phyloP scores from a whole-genome alignment of 2,888 invertebrate species.

The Dryomyza anilis region DNA sequence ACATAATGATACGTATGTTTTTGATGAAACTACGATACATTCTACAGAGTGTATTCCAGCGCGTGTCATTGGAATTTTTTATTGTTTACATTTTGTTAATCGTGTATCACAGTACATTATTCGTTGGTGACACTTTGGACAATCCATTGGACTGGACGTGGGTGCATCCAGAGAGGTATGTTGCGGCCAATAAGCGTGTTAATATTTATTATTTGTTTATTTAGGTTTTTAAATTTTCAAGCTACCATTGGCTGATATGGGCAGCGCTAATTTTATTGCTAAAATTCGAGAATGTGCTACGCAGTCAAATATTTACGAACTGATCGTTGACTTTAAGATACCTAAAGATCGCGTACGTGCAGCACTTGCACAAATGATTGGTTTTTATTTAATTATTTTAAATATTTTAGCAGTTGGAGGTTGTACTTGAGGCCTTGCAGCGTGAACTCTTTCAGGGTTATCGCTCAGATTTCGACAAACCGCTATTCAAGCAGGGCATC shows the following conservation, averaged over 20 bases:
- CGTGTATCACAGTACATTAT: too few relatives aligned
- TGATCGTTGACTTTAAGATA: slow-evolving; percentile 65
- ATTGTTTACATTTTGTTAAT: too few relatives aligned
- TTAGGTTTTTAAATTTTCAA: slow-evolving; percentile 45
- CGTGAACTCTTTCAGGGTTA: slow-evolving; percentile 70
- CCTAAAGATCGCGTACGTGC: slow-evolving; percentile 66
- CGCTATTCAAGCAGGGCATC: slow-evolving; percentile 78
- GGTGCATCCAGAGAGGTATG: slow-evolving; percentile 93
- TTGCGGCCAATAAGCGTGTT: slow-evolving; percentile 67
- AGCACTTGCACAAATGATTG: too few relatives aligned
- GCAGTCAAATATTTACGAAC: slow-evolving; percentile 45
- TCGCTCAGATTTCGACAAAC: slow-evolving; percentile 70
- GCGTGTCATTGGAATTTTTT: too few relatives aligned
- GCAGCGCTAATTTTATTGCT: slow-evolving; percentile 58
- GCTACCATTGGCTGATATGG: slow-evolving; percentile 58
- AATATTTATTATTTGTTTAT: too few relatives aligned
- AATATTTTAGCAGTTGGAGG: slow-evolving; percentile 47
- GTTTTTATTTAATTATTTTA: too few relatives aligned
- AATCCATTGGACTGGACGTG: slow-evolving; percentile 76
- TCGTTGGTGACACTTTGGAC: slow-evolving; percentile 51
- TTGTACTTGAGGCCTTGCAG: slow-evolving; percentile 70
- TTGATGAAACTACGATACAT: too few relatives aligned
- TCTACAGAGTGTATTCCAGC: too few relatives aligned
- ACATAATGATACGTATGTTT: too few relatives aligned
- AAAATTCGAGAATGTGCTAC: slow-evolving; percentile 49